Evolutionary conservation across 2,888 invertebrate species (phyloP), one percentile per base, ranked within the genome.

Genomic region (Leucophenga maculata): DNA sequence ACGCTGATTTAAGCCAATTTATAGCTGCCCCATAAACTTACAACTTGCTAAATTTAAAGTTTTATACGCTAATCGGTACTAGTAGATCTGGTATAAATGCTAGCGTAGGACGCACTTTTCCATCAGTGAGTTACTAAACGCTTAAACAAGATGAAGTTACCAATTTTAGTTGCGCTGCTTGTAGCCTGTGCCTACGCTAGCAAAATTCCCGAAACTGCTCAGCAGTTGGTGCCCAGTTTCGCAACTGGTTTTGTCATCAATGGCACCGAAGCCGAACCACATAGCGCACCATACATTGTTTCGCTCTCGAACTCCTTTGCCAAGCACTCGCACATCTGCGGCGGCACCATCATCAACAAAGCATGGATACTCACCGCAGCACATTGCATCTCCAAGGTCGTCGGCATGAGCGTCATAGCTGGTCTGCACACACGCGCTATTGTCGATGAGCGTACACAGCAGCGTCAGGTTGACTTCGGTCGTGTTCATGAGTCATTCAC

Each of bases 251-350:
- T 78, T 44, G 79, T 88, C 69, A 85, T 88, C 73, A 87, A 88
- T 55, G 88, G 88, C 48, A 75, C 82, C 48, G 83, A 88, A 6
- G 89, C 90, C 0, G 26, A n/a, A 0, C 86, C 87, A 6, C 88
- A 89, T 65, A 75, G 87, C 8, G 90, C 89, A 6, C 90, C 90
- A 0, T 89, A 89, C 75, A 89, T 89, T 57, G 87, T 89, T 1
- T 90, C 90, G 1, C 67, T 90, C 64, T 83, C 74, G 78, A 80
- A 73, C 1, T 80, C 57, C 0, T 69, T 52, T 22, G 59, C 13
- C 0, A 79, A 74, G 6, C 83, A 83, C 65, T 31, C 85, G 1
- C 90, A 90, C 76, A 76, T 82, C 20, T 90, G 90, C 65, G 90
- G 90, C 16, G 90, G 89, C 13, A 86, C 89, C 57, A 86, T 90